Conservation (phyloP, 2,888 invertebrate genomes). For the Cosmopolites sordidus region DNA sequence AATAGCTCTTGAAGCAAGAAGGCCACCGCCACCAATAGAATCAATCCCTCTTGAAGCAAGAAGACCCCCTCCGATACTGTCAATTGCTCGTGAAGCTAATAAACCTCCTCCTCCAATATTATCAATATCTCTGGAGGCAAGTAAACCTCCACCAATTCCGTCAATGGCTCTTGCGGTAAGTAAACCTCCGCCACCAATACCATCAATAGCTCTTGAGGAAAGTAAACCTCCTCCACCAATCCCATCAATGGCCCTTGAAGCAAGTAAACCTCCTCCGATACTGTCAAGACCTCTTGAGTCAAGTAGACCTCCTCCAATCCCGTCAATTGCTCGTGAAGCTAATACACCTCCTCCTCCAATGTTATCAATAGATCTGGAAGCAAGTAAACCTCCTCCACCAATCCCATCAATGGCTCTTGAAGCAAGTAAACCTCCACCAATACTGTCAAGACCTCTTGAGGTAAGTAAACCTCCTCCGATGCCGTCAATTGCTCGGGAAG, state of each 20-base stretch:
- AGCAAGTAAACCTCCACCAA: constrained; percentile 10
- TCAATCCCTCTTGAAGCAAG: constrained; percentile 8
- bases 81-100: constrained; percentile 7
- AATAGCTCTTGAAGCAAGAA: constrained; percentile 3
- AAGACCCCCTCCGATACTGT: constrained; percentile 13
- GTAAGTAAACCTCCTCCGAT: constrained; percentile 7
- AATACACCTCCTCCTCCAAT: constrained; percentile 14
- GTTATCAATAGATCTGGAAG: constrained; percentile 6
- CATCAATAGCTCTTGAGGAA: constrained; percentile 9
- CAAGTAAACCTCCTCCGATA: constrained; percentile 22
- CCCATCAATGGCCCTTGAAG: constrained; percentile 11
- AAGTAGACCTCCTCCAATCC: constrained; percentile 9
- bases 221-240: constrained; percentile 15
- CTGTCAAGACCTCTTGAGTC: constrained; percentile 13
- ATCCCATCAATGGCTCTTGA: constrained; percentile 15
- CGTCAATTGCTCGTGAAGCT: constrained; percentile 5
- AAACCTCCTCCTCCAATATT: constrained; percentile 12
- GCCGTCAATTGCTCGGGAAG: constrained; percentile 5
- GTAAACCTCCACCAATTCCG: constrained; percentile 8
- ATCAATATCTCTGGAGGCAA: constrained; percentile 8
- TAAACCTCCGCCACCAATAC: constrained; percentile 12
- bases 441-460: constrained; percentile 9
- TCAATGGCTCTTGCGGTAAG: constrained; percentile 6
- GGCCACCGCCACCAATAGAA: constrained; percentile 11
- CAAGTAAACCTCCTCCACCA: constrained; percentile 10